phyloP scores from a whole-genome alignment of 2,113 vertebrate genomes.

The Epinephelus lanceolatus region DNA sequence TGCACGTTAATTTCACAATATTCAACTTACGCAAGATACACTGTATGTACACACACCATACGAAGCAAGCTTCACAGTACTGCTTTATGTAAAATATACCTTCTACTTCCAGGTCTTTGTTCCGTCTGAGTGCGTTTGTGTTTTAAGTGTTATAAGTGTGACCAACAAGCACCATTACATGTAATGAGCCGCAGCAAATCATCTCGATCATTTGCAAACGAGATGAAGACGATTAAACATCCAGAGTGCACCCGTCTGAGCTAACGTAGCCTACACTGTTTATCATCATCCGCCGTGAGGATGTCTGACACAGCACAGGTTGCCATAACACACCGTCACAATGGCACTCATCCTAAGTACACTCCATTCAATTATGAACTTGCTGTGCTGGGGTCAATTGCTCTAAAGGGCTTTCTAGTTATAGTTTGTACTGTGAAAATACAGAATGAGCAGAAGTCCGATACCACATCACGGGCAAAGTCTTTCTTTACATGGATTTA shows the following conservation, averaged over 20 bases:
- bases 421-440: constrained; percentile 32
- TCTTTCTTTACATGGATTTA: constrained; percentile 2
- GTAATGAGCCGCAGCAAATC: background rate
- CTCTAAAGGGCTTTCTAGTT: constrained; percentile 52
- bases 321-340: constrained; percentile 51
- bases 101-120: constrained; percentile 22
- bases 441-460: constrained; percentile 12
- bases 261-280: background rate
- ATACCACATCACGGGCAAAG: background rate
- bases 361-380: constrained; percentile 56
- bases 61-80: constrained; percentile 68
- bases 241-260: constrained; percentile 5
- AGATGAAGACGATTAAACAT: constrained; percentile 4
- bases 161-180: constrained; percentile 61
- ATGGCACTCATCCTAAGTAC: constrained; percentile 42
- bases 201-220: constrained; percentile 4
- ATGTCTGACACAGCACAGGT: constrained; percentile 30
- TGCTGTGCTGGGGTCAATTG: constrained; percentile 36
- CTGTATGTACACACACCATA: constrained; percentile 61
- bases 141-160: constrained; percentile 54
- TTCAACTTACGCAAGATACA: constrained; percentile 48
- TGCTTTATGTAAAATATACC: constrained; percentile 66
- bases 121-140: constrained; percentile 7
- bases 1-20: constrained; percentile 59
- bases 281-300: constrained; percentile 13